Evolutionary conservation across 2,113 vertebrate genomes (phyloP), one percentile per base, ranked within the genome.

Genomic region (Laticauda laticaudata): DNA sequence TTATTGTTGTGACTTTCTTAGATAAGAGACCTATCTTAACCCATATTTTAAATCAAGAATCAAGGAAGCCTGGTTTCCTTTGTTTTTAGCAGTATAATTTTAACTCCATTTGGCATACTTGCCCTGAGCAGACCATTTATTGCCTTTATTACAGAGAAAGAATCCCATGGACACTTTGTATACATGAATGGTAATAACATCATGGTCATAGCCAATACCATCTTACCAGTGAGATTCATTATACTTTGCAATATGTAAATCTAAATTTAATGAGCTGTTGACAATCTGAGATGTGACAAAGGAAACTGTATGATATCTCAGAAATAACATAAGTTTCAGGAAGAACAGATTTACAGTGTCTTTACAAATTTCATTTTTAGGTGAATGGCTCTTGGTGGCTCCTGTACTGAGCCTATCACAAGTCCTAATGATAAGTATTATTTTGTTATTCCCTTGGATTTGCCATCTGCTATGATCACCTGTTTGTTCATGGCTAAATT

Each of bases 381-480:
- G 48, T 93, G 87, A 93, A 90, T 93, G 92, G 55, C 75, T 86
- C 12, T 86, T 86, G 51, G 53, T 88, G 59, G 53, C 86, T 93
- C 57, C 51, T 91, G 86, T 93, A 81, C 81, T 21, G 45, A 93
- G 48, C 87, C 15, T 64, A 87, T 90, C 45, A 29, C 56, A 69
- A 56, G 87, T 54, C 56, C 89, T 87, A 64, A 64, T 90, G 81
- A 87, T 55, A 64, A 86, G 57, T 87, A 87, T 34, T 90, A 93
- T 90, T 86, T 93, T 93, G 88, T n/a, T 87, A 89, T 90, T 87
- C 56, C 81, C 81, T 93, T 87, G 89, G 81, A 93, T 64, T 89
- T 93, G 92, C 92, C 92, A 90, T 93, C 92, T 93, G 92, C 89
- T 93, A 56, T 59, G 23, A 64, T 90, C 89, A 93, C 89, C 89